Evolutionary conservation across 2,797 vertebrate genomes (phyloP).

Genomic region (Cyclura pinguis): DNA sequence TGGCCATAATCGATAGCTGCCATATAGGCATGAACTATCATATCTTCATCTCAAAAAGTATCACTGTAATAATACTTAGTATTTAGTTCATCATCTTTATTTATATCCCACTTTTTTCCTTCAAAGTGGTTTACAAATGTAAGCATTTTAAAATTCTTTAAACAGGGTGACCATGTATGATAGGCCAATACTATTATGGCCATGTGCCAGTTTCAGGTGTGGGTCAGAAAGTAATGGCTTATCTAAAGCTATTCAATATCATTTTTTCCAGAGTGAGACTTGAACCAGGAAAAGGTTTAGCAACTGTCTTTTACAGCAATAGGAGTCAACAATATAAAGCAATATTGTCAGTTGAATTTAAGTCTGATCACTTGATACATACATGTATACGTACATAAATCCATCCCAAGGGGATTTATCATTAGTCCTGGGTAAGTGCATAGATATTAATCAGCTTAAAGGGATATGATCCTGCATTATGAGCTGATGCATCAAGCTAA

Average conservation of each 20-base stretch:
- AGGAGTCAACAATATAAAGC: constrained; percentile 5
- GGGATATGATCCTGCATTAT: background rate
- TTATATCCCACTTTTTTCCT: too few species aligned
- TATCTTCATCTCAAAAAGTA: background rate
- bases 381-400: too few species aligned
- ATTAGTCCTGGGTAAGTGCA: background rate
- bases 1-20: background rate
- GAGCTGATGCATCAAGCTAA: background rate
- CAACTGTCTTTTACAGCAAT: background rate
- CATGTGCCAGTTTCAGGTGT: background rate
- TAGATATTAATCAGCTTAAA: background rate
- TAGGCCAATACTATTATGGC: background rate
- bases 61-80: background rate
- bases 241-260: background rate
- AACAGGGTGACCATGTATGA: background rate
- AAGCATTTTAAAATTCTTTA: background rate
- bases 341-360: constrained; percentile 1
- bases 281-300: background rate
- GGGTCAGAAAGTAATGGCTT: background rate
- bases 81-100: background rate
- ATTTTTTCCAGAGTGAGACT: background rate
- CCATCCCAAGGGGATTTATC: background rate
- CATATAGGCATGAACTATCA: background rate
- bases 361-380: background rate
- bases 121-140: background rate